Evolutionary conservation across 2,113 vertebrate species (phyloP), one percentile per base, ranked within the genome.

Genomic region (Xyrauchen texanus): DNA sequence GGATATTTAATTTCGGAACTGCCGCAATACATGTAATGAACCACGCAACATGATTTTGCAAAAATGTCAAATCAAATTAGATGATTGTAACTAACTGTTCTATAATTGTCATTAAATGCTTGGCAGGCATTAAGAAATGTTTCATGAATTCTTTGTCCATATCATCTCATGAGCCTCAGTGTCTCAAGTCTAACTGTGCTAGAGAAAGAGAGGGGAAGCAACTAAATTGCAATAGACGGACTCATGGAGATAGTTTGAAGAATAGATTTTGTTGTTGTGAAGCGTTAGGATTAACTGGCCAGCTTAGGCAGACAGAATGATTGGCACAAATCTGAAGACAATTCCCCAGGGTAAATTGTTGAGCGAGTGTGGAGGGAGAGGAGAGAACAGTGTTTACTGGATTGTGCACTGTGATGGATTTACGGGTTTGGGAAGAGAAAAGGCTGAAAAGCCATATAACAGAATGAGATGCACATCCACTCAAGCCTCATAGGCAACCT

Each of bases 281-380:
- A 69, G 58, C 57, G 49, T 70, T 66, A 82, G 61, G 77, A 79
- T 68, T 85, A 85, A 81, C 67, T 44, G 21, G 72, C 68, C 34
- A 76, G 60, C 76, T 79, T 76, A 70, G 58, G 44, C 77, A 69
- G 44, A 42, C 51, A 80, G 65, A 69, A 80, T 86, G 82, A 84
- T 65, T 84, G 85, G 70, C 85, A 86, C 68, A 77, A 80, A 76
- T 61, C 64, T 76, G 47, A 76, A 79, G 61, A 82, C 63, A 83
- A 77, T 82, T 79, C 80, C 61, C 53, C 34, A 0, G 53, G 52
- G 71, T 75, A 63, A 81, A 57, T 55, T 74, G 55, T 64, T 76
- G 61, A 15, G 49, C 61, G 47, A 76, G 51, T 44, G 42, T 71
- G 47, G 63, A 73, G 12, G 46, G 47, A 77, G 34, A 49, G 61